Evolutionary conservation across 2,888 invertebrate species (phyloP).

Genomic region (Margaritifera margaritifera): DNA sequence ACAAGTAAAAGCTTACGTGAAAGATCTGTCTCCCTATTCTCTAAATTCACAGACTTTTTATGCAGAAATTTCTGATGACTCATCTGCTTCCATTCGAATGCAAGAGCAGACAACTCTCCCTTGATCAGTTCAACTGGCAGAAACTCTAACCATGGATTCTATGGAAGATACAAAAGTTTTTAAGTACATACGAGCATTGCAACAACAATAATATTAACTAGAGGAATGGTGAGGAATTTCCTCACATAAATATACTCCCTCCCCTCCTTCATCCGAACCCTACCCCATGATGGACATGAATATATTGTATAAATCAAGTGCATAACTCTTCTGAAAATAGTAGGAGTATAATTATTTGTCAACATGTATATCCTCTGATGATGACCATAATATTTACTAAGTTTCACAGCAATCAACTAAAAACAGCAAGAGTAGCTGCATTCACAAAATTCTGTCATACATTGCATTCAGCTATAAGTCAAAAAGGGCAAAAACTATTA

Average conservation of each 20-base stretch:
- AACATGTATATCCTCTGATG: no score
- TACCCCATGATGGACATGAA: not conserved
- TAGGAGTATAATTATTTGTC: no score
- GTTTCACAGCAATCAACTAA: no score
- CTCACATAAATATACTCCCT: not conserved
- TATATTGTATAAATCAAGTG: not conserved
- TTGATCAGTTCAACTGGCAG: conserved; percentile 78
- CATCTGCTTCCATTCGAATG: conserved; percentile 55
- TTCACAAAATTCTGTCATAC: no score
- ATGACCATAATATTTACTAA: no score
- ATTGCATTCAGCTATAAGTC: no score
- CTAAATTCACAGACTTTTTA: no score
- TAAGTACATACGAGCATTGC: no score
- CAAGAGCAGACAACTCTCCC: conserved; percentile 74
- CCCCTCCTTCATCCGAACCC: not conserved
- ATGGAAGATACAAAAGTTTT: not conserved
- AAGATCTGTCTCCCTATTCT: no score
- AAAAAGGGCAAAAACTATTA: no score
- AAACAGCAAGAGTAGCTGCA: no score
- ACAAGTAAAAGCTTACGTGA: no score
- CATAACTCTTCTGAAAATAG: not conserved
- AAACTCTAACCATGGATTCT: conserved; percentile 80
- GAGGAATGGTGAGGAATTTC: not conserved
- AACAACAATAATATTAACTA: not conserved
- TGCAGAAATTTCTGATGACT: not conserved